phyloP scores from a whole-genome alignment of 2,113 vertebrate species.

The Strix uralensis region DNA sequence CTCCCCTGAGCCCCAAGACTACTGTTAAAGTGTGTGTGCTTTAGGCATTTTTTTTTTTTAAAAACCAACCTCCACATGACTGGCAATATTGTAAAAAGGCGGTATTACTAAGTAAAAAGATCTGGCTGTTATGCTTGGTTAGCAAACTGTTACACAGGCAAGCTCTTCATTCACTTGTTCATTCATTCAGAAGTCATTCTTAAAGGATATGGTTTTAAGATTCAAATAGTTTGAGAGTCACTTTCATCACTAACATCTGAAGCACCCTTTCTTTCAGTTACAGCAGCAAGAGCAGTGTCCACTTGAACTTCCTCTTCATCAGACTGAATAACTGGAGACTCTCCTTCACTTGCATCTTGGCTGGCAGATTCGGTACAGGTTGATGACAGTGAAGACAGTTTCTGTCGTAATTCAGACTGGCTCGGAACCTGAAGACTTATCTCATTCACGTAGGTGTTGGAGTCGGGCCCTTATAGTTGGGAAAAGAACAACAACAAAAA shows the following conservation, averaged over 20 bases:
- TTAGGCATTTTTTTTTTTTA: slow-evolving; percentile 15
- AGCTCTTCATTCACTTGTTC: slow-evolving; percentile 54
- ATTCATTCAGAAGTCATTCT: slow-evolving; percentile 57
- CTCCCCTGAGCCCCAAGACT: slow-evolving; percentile 52
- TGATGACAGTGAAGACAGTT: slow-evolving; percentile 80
- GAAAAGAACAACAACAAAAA: background rate
- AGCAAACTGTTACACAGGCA: slow-evolving; percentile 46
- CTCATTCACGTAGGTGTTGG: slow-evolving; percentile 73
- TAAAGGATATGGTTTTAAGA: background rate
- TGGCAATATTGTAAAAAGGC: slow-evolving; percentile 54
- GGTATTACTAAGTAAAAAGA: slow-evolving; percentile 44
- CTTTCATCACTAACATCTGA: slow-evolving; percentile 89
- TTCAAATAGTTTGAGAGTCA: slow-evolving; percentile 74
- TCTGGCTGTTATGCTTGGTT: slow-evolving; percentile 32
- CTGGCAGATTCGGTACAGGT: slow-evolving; percentile 79
- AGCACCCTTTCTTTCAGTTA: slow-evolving; percentile 56
- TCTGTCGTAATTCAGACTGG: slow-evolving; percentile 77
- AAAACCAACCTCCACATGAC: slow-evolving; percentile 27
- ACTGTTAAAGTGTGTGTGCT: slow-evolving; percentile 61
- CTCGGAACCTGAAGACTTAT: slow-evolving; percentile 87
- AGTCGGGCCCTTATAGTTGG: slow-evolving; percentile 75
- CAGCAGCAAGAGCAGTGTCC: slow-evolving; percentile 79
- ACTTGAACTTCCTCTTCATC: slow-evolving; percentile 87
- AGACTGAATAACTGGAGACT: slow-evolving; percentile 77
- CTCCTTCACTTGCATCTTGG: slow-evolving; percentile 79